phyloP scores from a whole-genome alignment of 2,797 vertebrate genomes.

The Brachyrhaphis roseni region DNA sequence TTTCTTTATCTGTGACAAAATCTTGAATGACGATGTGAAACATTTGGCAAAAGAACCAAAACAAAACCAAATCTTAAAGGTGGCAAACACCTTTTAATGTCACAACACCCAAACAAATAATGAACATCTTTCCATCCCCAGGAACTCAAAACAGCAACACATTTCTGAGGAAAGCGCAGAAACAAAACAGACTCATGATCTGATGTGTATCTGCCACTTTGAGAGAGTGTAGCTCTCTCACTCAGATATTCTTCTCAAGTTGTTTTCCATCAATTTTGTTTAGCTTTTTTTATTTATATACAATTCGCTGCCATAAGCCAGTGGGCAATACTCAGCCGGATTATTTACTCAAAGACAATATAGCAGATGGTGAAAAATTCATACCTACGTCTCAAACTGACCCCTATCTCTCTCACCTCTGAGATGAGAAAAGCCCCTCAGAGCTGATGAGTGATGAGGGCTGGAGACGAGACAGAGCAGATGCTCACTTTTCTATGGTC shows the following conservation, averaged over 20 bases:
- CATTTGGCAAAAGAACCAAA: not conserved
- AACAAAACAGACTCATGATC: not conserved
- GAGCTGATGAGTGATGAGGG: slow-evolving; percentile 73
- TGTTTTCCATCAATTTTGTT: not conserved
- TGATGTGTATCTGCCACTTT: not conserved
- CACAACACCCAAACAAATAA: not conserved
- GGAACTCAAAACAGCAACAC: not conserved
- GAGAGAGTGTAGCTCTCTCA: not conserved
- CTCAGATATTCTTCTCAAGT: not conserved
- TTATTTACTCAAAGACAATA: slow-evolving; percentile 83
- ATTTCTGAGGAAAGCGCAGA: not conserved
- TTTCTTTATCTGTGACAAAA: not conserved
- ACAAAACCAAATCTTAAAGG: not conserved
- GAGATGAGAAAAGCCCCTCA: slow-evolving; percentile 73
- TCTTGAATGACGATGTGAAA: not conserved
- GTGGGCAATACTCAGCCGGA: slow-evolving; percentile 59
- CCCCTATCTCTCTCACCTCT: slow-evolving; percentile 60
- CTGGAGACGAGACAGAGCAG: slow-evolving; percentile 54
- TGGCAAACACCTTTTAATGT: not conserved
- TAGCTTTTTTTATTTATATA: slow-evolving; percentile 74
- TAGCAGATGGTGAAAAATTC: slow-evolving; percentile 75
- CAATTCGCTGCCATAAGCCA: slow-evolving; percentile 74
- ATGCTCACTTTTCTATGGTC: slow-evolving; percentile 53
- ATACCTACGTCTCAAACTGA: slow-evolving; percentile 74
- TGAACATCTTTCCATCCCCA: not conserved